Percentiles rank a stretch among this genome's conserved stretches.
Evolutionary conservation across 2,113 vertebrate genomes (phyloP).

Genomic region (Leptodactylus fuscus): DNA sequence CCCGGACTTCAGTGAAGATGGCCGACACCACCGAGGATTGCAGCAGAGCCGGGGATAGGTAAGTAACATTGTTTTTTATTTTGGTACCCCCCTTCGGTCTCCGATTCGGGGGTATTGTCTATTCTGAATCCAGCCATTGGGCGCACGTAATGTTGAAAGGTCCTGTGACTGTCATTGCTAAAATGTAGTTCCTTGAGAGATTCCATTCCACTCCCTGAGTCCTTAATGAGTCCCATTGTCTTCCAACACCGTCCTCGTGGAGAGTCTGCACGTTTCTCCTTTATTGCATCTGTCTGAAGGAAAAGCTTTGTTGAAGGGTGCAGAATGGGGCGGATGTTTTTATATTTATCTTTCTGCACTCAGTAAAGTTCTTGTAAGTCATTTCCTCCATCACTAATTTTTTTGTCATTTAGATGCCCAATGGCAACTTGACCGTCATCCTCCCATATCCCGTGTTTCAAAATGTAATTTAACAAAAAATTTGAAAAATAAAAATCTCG

Average conservation of each 20-base stretch:
- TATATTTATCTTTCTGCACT: not conserved
- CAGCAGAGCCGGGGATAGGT: too few species aligned
- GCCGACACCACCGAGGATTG: too few species aligned
- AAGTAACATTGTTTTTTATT: too few species aligned
- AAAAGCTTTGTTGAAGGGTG: not conserved
- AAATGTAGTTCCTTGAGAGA: not conserved
- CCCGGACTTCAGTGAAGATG: too few species aligned
- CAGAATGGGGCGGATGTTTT: not conserved
- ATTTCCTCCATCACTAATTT: not conserved
- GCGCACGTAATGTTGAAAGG: not conserved
- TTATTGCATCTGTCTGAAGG: too few species aligned
- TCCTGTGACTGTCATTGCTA: not conserved
- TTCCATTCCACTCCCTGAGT: not conserved
- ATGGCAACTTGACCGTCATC: too few species aligned
- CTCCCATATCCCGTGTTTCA: not conserved
- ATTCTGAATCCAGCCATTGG: not conserved
- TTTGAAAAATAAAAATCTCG: too few species aligned
- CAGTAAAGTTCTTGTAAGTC: not conserved
- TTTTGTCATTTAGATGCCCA: not conserved
- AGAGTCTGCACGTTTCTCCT: not conserved
- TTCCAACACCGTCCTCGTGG: not conserved
- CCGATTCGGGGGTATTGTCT: too few species aligned
- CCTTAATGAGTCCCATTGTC: not conserved
- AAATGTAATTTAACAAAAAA: too few species aligned
- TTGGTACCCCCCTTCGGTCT: too few species aligned